Evolutionary conservation across 1,140 invertebrate genomes (phyloP), one percentile per base, ranked within the genome.

Genomic region (Drosophila mayri): DNA sequence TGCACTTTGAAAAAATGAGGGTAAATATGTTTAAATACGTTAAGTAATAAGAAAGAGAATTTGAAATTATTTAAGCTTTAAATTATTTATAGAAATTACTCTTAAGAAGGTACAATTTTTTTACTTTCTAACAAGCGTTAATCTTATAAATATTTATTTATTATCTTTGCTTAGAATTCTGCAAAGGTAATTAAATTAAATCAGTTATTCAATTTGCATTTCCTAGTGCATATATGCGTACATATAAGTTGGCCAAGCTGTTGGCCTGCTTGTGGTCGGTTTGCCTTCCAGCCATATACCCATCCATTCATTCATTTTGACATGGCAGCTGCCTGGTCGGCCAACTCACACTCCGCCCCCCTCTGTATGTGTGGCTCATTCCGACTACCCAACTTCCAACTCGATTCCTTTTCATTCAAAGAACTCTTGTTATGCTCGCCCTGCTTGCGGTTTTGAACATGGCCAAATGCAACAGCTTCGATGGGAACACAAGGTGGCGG

Each of bases 231-330:
- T 68, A 16, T 35, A n/a, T 65, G 44, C 55, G 58, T 78, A 37
- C 50, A 62, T 55, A 50, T 70, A 58, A 54, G 64, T 76, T 77
- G 64, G 59, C 76, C 76, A 66, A 68, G 63, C 74, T 76, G 61
- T 79, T 78, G 76, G 76, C 62, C 76, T 83, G 80, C 70, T 80
- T 88, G 84, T 66, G 84, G 83, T 77, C 61, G 55, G 47, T 47
- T 79, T 63, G 40, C 73, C 49, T 50, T 28, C 60, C 28, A 65
- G 25, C 38, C 67, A 70, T 72, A 57, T 64, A 70, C 61, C 62
- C 66, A 88, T 76, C 58, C 79, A 80, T 76, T 87, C 79, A 83
- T 86, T 81, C 82, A 75, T 74, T 75, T 88, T 70, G 67, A 73
- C 80, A 88, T 88, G 85, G 83, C 84, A 84, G 84, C 75, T 80